These are phyloP conservation scores for Hypsibius dujardini DNA, from an alignment of 1,140 invertebrate genomes.

Conservation along the genomic window DNA sequence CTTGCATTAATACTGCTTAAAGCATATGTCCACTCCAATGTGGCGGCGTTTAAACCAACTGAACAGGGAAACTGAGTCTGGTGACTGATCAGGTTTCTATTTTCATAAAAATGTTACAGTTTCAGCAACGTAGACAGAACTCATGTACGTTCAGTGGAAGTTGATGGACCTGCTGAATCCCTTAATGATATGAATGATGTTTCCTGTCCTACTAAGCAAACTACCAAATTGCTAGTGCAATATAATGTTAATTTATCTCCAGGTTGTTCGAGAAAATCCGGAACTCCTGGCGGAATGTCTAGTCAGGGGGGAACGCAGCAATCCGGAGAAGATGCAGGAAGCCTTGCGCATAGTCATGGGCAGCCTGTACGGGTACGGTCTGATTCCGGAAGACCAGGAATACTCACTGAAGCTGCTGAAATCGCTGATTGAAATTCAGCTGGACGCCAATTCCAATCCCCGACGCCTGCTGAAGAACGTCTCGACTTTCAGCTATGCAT, in stretches of 20 bases:
- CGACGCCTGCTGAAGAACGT: slow-evolving; percentile 59
- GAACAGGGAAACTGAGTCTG: too few species aligned
- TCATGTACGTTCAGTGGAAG: too few species aligned
- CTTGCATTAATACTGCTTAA: too few species aligned
- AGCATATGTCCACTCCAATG: too few species aligned
- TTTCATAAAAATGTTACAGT: too few species aligned
- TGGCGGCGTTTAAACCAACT: too few species aligned
- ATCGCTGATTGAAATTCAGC: slow-evolving; percentile 62
- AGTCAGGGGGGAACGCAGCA: slow-evolving; percentile 50
- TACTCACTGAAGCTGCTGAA: slow-evolving; percentile 55
- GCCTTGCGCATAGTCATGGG: slow-evolving; percentile 53
- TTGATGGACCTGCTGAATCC: too few species aligned
- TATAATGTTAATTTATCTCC: slow-evolving; percentile 23
- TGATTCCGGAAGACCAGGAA: slow-evolving; percentile 60
- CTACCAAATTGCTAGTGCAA: too few species aligned
- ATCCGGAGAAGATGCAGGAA: slow-evolving; percentile 41
- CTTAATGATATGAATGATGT: too few species aligned
- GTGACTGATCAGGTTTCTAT: too few species aligned
- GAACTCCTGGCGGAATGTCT: slow-evolving; percentile 59
- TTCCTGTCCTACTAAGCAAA: too few species aligned
- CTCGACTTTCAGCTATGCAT: slow-evolving; percentile 69
- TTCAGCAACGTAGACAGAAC: too few species aligned
- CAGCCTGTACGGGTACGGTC: slow-evolving; percentile 62
- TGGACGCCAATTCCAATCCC: slow-evolving; percentile 61
- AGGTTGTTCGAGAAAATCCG: slow-evolving; percentile 55